Evolutionary conservation across 2,113 vertebrate species (phyloP).

Genomic region (Pontoporia blainvillei): DNA sequence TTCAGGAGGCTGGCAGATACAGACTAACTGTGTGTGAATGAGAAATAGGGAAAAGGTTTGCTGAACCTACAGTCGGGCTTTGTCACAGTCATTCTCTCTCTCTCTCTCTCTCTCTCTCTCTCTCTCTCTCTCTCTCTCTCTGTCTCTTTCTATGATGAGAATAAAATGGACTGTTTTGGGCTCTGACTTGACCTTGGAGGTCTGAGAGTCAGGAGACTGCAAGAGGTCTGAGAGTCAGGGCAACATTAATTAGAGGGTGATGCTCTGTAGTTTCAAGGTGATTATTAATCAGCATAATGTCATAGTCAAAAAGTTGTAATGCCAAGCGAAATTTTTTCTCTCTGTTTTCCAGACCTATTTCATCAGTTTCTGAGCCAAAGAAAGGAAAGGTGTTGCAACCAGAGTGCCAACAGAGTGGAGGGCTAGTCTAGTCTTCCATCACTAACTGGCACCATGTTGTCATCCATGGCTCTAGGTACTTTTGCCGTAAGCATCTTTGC

Average conservation of each 20-base stretch:
- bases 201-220: not conserved
- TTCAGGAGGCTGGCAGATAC: not conserved
- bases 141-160: not conserved
- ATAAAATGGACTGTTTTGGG: not conserved
- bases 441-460: not conserved
- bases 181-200: conserved; percentile 15
- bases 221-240: conserved; percentile 18
- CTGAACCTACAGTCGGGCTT: not conserved
- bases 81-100: not conserved
- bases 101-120: not conserved
- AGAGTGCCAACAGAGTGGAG: not conserved
- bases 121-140: not conserved
- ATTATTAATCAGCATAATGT: conserved; percentile 43
- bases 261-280: conserved; percentile 9
- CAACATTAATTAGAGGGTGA: conserved; percentile 48
- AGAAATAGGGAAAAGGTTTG: not conserved
- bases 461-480: not conserved
- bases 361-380: not conserved
- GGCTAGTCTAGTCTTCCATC: not conserved
- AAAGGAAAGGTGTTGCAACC: not conserved
- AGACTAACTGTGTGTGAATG: not conserved
- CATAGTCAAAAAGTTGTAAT: not conserved
- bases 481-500: not conserved
- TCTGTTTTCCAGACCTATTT: not conserved
- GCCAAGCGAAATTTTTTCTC: not conserved